A percentile compares a stretch with the other conserved stretches of the same genome.
Evolutionary conservation across 1,140 invertebrate species (phyloP).

Genomic region (Rhyzopertha dominica): DNA sequence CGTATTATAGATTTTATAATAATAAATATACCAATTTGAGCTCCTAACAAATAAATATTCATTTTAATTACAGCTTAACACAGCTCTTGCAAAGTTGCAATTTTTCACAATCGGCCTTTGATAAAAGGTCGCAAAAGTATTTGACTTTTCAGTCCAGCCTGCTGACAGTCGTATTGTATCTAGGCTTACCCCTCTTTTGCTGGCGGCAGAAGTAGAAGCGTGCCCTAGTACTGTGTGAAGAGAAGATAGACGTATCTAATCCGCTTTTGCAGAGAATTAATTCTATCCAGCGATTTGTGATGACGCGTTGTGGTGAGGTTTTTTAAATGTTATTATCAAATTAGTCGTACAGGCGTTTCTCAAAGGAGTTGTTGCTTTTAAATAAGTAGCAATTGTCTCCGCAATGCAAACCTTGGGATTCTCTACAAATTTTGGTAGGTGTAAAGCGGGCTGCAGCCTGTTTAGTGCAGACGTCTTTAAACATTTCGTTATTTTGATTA

Average conservation of each 20-base stretch:
- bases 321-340: slow-evolving; percentile 19
- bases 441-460: neutral
- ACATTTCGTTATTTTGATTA: neutral
- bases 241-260: slow-evolving; percentile 19
- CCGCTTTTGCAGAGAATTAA: slow-evolving; percentile 12
- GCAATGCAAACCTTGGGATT: slow-evolving; percentile 4
- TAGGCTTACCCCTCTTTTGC: slow-evolving; percentile 21
- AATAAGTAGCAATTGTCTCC: neutral
- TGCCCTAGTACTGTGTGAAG: slow-evolving; percentile 21
- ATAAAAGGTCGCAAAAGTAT: slow-evolving; percentile 32
- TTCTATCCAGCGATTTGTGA: slow-evolving; percentile 27
- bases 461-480: slow-evolving; percentile 5
- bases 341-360: neutral
- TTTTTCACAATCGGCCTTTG: slow-evolving; percentile 24
- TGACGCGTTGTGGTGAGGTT: slow-evolving; percentile 17
- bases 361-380: slow-evolving; percentile 3
- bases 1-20: too few relatives aligned
- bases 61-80: too few relatives aligned
- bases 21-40: too few relatives aligned
- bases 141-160: slow-evolving; percentile 29
- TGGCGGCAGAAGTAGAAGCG: slow-evolving; percentile 25
- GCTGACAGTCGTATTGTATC: slow-evolving; percentile 26
- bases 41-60: too few relatives aligned
- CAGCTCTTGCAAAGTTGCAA: slow-evolving; percentile 36
- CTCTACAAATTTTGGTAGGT: slow-evolving; percentile 6